Evolutionary conservation across 2,797 vertebrate genomes (phyloP).

Genomic region (Channa striata): DNA sequence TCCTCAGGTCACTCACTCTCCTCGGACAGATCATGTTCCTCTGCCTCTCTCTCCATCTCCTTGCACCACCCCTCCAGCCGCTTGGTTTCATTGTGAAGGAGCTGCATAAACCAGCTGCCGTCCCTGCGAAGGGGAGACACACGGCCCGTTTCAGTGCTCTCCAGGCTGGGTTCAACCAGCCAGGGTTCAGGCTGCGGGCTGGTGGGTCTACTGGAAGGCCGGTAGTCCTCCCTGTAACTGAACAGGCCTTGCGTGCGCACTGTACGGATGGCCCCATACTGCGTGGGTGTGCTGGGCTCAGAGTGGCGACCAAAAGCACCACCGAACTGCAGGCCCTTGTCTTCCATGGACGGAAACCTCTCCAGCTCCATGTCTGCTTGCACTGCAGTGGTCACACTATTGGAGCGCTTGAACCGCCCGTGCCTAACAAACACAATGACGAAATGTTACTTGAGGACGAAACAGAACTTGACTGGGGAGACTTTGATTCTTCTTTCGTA

Average conservation of each 20-base stretch:
- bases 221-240: constrained; percentile 98
- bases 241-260: constrained; percentile 98
- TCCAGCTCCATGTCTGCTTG: constrained; percentile 98
- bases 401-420: constrained; percentile 96
- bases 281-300: constrained; percentile 98
- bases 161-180: constrained; percentile 90
- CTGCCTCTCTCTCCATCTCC: constrained; percentile 97
- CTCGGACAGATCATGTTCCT: constrained; percentile 96
- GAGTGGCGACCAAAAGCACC: constrained; percentile 95
- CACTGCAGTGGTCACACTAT: constrained; percentile 97
- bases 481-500: neutral
- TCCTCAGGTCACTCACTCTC: constrained; percentile 90
- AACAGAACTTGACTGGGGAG: neutral
- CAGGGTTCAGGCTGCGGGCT: constrained; percentile 88
- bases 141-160: constrained; percentile 86
- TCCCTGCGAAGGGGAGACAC: constrained; percentile 93
- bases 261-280: constrained; percentile 95
- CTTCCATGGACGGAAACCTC: constrained; percentile 95
- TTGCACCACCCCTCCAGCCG: constrained; percentile 98
- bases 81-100: constrained; percentile 96
- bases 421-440: constrained; percentile 80
- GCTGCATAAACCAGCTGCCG: constrained; percentile 97
- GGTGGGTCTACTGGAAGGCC: constrained; percentile 90
- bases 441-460: neutral
- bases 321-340: constrained; percentile 98